Base-by-base conservation (phyloP, 2,888 invertebrate genomes). In the Terebella lapidaria region DNA sequence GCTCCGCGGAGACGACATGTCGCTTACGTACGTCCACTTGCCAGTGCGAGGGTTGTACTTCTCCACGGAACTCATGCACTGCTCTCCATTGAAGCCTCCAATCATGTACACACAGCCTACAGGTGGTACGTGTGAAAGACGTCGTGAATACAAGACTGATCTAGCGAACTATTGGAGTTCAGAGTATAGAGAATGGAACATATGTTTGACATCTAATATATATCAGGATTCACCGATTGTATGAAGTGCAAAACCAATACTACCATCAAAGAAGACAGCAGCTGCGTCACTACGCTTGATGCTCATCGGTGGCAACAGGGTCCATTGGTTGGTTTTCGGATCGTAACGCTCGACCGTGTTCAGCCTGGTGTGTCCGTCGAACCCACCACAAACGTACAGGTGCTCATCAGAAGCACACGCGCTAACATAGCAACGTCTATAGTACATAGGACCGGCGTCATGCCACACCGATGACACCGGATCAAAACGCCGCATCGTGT, bases 331-430 rank as follows among this genome's bases (percentile, higher is more conserved):
- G 22, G 87, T 88, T 59, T 84, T 84, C 47, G 89, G 88, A 79
- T 91, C 88, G 81, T 92, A 94, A 60, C 88, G 85, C 80, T 94
- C 94, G 0, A 89, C 92, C 0, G 91, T 90, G 74, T 89, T 90
- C 78, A 92, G 90, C 15, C 94, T 85, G 77, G 88, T 88, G 73
- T 91, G 88, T 0, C 82, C 82, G 65, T 82, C 81, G 63, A 75
- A 81, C 1, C 82, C 82, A 0, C 79, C 79, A 53, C 75, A 74
- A 0, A 80, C 81, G 67, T 81, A 83, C 52, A 82, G 73, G 22
- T 63, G 63, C 0, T 72, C 75, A 25, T 73, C 71, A 10, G 74
- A 61, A 4, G 67, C 68, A 1, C 73, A 75, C 74, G 88, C 88
- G 78, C 89, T 89, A 66, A 91, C 89, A 67, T 78, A 84, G 64